These are phyloP conservation scores for Cryptocephalus moraei DNA, from an alignment of 2,888 invertebrate species.

Conservation along the genomic window DNA sequence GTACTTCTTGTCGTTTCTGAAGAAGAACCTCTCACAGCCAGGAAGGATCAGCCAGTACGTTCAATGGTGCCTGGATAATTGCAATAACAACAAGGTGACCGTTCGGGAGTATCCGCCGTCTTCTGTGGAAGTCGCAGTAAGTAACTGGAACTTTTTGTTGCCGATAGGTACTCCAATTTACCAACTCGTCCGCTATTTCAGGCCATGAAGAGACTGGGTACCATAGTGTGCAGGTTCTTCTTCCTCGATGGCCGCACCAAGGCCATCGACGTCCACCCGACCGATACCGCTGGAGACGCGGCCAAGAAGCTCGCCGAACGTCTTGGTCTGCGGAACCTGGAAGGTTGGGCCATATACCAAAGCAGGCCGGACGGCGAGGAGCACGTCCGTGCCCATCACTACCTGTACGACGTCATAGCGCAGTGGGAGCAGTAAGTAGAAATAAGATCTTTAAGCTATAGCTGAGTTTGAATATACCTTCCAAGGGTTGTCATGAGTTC, in stretches of 20 bases:
- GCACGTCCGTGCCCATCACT: conserved; percentile 84
- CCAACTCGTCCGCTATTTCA: no score
- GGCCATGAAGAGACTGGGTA: conserved; percentile 85
- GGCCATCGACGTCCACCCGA: conserved; percentile 90
- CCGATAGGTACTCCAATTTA: no score
- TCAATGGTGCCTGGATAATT: conserved; percentile 90
- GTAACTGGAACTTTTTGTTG: no score
- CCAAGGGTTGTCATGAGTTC: no score
- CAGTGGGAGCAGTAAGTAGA: conserved; percentile 79
- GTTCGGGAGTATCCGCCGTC: conserved; percentile 80
- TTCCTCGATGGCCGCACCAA: conserved; percentile 92
- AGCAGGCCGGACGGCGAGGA: conserved; percentile 79
- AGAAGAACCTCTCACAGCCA: conserved; percentile 56
- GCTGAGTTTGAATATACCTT: no score
- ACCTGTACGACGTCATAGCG: conserved; percentile 87
- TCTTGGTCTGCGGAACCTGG: conserved; percentile 68
- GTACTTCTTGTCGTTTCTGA: conserved; percentile 68
- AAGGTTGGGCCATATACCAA: conserved; percentile 94
- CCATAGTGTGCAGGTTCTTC: conserved; percentile 88
- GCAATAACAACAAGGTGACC: conserved; percentile 74
- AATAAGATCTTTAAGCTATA: no score
- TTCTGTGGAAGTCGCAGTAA: conserved; percentile 83
- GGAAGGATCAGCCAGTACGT: conserved; percentile 74
- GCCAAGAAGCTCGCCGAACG: conserved; percentile 83
- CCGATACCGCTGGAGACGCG: conserved; percentile 87